Conservation (phyloP, 1,140 invertebrate species). For the Aporrectodea caliginosa region DNA sequence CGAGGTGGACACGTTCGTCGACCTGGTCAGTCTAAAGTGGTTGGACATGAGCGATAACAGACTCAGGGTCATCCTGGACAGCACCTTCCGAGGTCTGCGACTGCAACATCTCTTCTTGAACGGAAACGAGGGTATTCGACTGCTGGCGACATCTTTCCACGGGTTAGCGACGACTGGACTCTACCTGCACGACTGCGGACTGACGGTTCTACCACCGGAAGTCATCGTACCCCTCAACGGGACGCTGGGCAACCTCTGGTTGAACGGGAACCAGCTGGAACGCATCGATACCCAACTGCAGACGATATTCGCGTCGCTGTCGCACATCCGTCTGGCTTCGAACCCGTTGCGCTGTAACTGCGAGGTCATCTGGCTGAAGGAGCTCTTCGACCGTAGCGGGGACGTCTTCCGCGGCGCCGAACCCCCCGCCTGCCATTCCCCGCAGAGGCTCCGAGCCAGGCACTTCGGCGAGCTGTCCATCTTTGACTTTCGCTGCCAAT, state of each 20-base stretch:
- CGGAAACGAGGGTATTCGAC: constrained; percentile 46
- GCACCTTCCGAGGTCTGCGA: constrained; percentile 49
- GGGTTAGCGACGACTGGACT: constrained; percentile 48
- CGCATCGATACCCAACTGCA: constrained; percentile 42
- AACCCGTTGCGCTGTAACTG: constrained; percentile 51
- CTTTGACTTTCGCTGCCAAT: constrained; percentile 49
- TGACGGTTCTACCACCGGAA: constrained; percentile 43
- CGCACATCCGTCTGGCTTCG: constrained; percentile 39
- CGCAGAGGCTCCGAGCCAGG: too few species aligned
- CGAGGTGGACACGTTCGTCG: constrained; percentile 47
- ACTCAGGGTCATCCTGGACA: constrained; percentile 46
- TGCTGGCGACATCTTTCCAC: constrained; percentile 45
- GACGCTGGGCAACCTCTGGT: constrained; percentile 46
- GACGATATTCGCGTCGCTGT: constrained; percentile 44
- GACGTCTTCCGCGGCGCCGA: constrained; percentile 42
- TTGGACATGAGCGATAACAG: constrained; percentile 52
- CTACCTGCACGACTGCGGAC: constrained; percentile 49
- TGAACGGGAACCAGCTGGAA: constrained; percentile 50
- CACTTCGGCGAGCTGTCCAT: constrained; percentile 42
- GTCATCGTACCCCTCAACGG: constrained; percentile 46
- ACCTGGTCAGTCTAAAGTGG: constrained; percentile 49
- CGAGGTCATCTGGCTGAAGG: constrained; percentile 47
- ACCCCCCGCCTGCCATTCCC: constrained; percentile 8
- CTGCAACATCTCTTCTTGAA: constrained; percentile 51
- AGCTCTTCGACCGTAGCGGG: constrained; percentile 40